Evolutionary conservation across 1,140 invertebrate species (phyloP).

Genomic region (Microplitis mediator): DNA sequence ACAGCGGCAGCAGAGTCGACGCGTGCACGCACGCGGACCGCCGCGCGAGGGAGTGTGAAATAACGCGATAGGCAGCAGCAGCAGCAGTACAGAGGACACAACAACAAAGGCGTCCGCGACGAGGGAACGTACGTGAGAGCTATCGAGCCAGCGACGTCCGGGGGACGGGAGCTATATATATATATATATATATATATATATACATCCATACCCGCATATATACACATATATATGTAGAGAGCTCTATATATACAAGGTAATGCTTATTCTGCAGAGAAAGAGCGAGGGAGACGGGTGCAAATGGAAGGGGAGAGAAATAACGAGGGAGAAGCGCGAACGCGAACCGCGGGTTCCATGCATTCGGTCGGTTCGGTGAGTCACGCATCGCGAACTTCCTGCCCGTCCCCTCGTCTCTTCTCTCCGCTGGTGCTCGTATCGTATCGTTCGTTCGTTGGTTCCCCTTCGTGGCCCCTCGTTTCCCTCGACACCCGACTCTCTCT

Average conservation of each 20-base stretch:
- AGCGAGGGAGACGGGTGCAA: background rate
- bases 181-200: background rate
- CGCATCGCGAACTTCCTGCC: constrained; percentile 59
- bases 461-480: background rate
- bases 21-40: constrained; percentile 19
- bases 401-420: background rate
- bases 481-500: constrained; percentile 7
- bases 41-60: constrained; percentile 53
- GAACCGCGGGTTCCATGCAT: constrained; percentile 46
- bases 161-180: background rate
- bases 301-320: constrained; percentile 19
- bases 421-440: background rate
- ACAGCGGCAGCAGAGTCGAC: background rate
- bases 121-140: constrained; percentile 9
- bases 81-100: constrained; percentile 48
- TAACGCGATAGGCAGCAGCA: constrained; percentile 56
- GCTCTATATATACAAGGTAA: background rate
- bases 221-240: constrained; percentile 3
- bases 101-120: constrained; percentile 15
- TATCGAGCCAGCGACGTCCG: background rate
- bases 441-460: no score
- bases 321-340: constrained; percentile 43
- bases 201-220: background rate
- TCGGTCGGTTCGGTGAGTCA: constrained; percentile 54
- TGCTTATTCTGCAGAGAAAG: background rate